Evolutionary conservation across 2,888 invertebrate species (phyloP).

Genomic region (Cheilosia urbana): DNA sequence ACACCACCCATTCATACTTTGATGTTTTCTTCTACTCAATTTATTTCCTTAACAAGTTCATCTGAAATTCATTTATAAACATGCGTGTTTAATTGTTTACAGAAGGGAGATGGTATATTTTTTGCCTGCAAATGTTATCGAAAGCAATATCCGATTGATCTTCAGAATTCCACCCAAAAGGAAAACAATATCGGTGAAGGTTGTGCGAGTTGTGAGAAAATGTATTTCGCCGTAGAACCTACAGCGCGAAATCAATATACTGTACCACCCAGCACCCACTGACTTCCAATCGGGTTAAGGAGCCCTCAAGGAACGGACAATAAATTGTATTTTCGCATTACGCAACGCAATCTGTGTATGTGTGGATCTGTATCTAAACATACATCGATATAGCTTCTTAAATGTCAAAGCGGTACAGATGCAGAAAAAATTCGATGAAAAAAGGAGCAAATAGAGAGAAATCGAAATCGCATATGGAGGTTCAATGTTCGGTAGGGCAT

Average conservation of each 20-base stretch:
- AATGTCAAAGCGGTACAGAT: constrained; percentile 36
- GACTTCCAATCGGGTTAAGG: constrained; percentile 31
- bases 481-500: constrained; percentile 65
- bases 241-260: background rate
- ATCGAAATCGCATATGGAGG: constrained; percentile 39
- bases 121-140: constrained; percentile 5
- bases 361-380: background rate
- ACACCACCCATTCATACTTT: constrained; percentile 36
- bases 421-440: constrained; percentile 11
- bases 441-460: background rate
- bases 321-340: constrained; percentile 23
- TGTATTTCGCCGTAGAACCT: constrained; percentile 5
- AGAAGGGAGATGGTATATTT: background rate
- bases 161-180: constrained; percentile 22
- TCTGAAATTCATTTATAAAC: constrained; percentile 19
- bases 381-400: background rate
- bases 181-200: constrained; percentile 23
- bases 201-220: constrained; percentile 4
- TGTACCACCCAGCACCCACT: constrained; percentile 44
- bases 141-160: constrained; percentile 29
- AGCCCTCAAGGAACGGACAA: constrained; percentile 3
- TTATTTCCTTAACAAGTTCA: constrained; percentile 50
- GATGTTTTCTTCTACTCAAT: constrained; percentile 13
- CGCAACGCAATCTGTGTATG: constrained; percentile 5
- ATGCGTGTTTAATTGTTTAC: constrained; percentile 47